Percentiles rank a stretch among this genome's conserved stretches.
These are phyloP conservation scores for Carettochelys insculpta DNA, from an alignment of 2,113 vertebrate species.

Conservation along the genomic window DNA sequence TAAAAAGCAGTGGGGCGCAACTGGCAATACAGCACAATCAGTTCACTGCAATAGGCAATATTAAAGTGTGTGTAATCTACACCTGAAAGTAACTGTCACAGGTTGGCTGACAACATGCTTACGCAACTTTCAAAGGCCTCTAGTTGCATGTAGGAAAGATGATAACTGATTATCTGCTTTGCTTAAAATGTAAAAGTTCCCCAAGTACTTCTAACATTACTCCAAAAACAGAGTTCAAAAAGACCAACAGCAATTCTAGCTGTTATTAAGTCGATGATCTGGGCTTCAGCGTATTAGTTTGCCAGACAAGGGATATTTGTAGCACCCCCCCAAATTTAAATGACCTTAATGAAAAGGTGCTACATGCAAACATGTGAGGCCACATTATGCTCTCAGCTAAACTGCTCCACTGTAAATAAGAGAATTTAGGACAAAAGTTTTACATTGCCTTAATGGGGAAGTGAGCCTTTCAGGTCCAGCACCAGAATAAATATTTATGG, in stretches of 20 bases:
- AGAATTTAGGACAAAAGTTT: constrained; percentile 10
- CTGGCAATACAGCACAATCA: background rate
- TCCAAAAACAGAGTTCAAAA: background rate
- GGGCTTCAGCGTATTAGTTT: background rate
- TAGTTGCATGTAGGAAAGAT: background rate
- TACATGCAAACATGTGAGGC: background rate
- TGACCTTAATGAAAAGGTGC: constrained; percentile 6
- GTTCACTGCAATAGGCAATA: background rate
- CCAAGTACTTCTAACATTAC: background rate
- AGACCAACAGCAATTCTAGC: background rate
- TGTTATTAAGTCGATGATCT: background rate
- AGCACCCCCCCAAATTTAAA: constrained; percentile 28
- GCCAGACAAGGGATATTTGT: background rate
- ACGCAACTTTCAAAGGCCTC: background rate
- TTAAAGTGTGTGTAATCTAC: background rate
- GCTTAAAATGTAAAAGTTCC: background rate
- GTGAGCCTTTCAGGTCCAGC: background rate
- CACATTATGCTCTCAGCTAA: constrained; percentile 3
- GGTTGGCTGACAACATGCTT: background rate
- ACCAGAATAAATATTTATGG: background rate
- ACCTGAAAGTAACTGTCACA: background rate
- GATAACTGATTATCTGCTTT: background rate
- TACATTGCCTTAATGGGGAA: background rate
- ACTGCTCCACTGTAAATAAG: background rate
- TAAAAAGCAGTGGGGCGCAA: constrained; percentile 34